A percentile compares a stretch with the other conserved stretches of the same genome.
Conservation (phyloP, 2,113 vertebrate genomes). For the Loxodonta africana region DNA sequence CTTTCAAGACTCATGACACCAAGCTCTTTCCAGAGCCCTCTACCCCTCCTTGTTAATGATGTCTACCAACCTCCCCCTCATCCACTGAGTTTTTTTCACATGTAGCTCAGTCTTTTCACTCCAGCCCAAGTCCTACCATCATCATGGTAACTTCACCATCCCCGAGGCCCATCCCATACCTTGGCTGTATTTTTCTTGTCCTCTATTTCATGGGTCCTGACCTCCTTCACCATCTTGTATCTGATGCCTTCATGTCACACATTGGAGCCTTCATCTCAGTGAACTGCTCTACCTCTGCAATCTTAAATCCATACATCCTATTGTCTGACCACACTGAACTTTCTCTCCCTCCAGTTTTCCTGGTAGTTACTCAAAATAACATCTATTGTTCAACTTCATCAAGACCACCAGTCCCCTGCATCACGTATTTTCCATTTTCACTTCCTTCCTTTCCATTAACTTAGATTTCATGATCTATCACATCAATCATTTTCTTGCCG, state of each 20-base stretch:
- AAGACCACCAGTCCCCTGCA: background rate
- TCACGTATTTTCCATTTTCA: background rate
- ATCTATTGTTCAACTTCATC: background rate
- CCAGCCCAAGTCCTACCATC: background rate
- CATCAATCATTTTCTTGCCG: background rate
- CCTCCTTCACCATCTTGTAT: background rate
- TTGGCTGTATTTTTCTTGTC: background rate
- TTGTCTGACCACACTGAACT: background rate
- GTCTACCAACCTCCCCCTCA: background rate
- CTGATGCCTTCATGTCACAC: accelerated
- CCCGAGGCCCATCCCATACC: background rate
- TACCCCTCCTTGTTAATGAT: background rate
- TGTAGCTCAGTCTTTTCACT: background rate
- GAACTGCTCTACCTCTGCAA: background rate
- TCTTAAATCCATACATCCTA: background rate
- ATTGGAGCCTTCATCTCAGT: background rate
- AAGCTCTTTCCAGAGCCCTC: background rate
- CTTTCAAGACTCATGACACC: background rate
- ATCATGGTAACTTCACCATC: background rate
- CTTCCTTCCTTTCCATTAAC: background rate
- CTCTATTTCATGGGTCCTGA: background rate
- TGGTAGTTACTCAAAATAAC: background rate
- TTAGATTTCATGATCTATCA: background rate
- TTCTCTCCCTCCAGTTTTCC: background rate
- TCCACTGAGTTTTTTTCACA: background rate